Conservation (phyloP, 2,113 vertebrate species). For the Falco punctatus region DNA sequence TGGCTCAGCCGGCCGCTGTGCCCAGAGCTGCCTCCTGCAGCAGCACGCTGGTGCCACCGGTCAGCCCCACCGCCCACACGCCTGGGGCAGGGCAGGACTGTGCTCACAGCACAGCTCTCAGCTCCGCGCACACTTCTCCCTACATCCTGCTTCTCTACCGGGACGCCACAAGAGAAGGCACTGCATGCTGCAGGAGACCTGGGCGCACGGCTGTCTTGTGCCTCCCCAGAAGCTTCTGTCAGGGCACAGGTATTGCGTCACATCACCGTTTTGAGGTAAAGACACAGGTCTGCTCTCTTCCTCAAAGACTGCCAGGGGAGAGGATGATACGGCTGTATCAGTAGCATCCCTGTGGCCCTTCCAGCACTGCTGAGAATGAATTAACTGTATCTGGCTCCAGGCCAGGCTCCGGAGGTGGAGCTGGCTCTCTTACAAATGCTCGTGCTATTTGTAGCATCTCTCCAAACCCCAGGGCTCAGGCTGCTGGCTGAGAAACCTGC, state of each 20-base stretch:
- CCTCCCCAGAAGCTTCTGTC: background rate
- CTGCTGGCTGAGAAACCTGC: background rate
- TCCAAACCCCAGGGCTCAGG: background rate
- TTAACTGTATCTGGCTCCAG: background rate
- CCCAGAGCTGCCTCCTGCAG: background rate
- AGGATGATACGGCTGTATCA: background rate
- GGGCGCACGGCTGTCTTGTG: rapidly evolving
- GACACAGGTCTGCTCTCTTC: background rate
- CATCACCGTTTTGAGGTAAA: background rate
- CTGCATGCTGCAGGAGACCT: background rate
- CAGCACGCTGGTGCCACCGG: rapidly evolving
- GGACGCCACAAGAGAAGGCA: background rate
- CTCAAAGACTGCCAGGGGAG: background rate
- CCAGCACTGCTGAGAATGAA: background rate
- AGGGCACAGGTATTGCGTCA: background rate
- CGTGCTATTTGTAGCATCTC: background rate
- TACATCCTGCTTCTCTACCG: background rate
- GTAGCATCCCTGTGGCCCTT: background rate
- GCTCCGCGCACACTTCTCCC: rapidly evolving
- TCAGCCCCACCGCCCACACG: background rate
- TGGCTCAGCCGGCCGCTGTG: background rate
- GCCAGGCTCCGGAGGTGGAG: background rate
- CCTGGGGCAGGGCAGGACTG: background rate
- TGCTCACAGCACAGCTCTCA: background rate
- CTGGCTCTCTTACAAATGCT: background rate